Percentiles rank a stretch among this genome's conserved stretches.
phyloP scores from a whole-genome alignment of 2,888 invertebrate genomes.

The Crioceris asparagi region DNA sequence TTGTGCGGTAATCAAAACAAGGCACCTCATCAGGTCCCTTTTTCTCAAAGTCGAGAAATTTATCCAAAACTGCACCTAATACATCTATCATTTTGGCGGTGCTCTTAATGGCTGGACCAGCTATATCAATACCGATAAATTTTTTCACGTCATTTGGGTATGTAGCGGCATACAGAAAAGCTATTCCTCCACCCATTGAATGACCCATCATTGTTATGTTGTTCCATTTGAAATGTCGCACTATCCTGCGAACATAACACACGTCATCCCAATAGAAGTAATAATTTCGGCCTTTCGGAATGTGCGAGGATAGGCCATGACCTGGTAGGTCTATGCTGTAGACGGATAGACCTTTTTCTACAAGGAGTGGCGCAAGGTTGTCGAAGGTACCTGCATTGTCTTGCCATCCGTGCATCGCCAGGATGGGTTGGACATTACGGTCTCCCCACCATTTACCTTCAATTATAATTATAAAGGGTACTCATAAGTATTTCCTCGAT shows the following conservation, averaged over 20 bases:
- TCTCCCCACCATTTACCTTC: slow-evolving; percentile 62
- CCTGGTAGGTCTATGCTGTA: slow-evolving; percentile 74
- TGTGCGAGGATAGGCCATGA: slow-evolving; percentile 64
- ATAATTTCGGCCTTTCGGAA: slow-evolving; percentile 62
- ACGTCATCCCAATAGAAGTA: slow-evolving; percentile 78
- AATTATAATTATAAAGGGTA: neutral
- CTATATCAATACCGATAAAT: slow-evolving; percentile 66
- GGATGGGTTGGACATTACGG: slow-evolving; percentile 55
- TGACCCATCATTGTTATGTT: slow-evolving; percentile 65
- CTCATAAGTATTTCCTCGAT: neutral
- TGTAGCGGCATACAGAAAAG: slow-evolving; percentile 68
- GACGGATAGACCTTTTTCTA: slow-evolving; percentile 48
- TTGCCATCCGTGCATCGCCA: slow-evolving; percentile 81
- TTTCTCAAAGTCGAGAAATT: slow-evolving; percentile 59
- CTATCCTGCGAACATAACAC: slow-evolving; percentile 58
- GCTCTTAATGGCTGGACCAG: slow-evolving; percentile 58
- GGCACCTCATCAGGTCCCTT: slow-evolving; percentile 50
- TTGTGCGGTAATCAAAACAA: slow-evolving; percentile 61
- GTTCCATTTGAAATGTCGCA: slow-evolving; percentile 64
- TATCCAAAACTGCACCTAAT: slow-evolving; percentile 53
- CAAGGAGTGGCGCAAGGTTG: slow-evolving; percentile 58
- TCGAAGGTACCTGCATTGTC: slow-evolving; percentile 76
- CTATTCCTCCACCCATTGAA: slow-evolving; percentile 60
- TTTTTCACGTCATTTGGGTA: slow-evolving; percentile 61
- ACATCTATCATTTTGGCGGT: slow-evolving; percentile 43